phyloP scores from a whole-genome alignment of 2,797 vertebrate genomes.

The Esox lucius region DNA sequence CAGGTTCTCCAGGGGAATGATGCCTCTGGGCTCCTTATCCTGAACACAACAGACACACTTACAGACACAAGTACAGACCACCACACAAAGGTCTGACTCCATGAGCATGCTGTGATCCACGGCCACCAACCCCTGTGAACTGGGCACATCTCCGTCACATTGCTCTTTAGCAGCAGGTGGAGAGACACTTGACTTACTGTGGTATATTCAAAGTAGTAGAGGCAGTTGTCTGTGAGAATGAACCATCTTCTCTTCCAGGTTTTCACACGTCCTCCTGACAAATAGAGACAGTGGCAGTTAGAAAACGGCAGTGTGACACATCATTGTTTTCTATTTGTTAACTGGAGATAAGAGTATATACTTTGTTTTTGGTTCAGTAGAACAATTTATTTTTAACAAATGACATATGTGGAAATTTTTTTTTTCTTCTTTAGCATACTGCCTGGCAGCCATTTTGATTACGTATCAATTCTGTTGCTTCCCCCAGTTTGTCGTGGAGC shows the following conservation, averaged over 20 bases:
- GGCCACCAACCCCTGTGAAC: neutral
- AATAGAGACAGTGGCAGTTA: neutral
- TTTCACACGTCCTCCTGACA: slow-evolving; percentile 93
- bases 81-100: neutral
- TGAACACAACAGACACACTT: slow-evolving; percentile 54
- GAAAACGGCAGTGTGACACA: neutral
- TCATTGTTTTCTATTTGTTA: no score
- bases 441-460: neutral
- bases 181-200: slow-evolving; percentile 79
- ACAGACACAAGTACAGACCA: slow-evolving; percentile 2
- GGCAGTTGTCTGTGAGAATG: slow-evolving; percentile 96
- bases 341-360: no score
- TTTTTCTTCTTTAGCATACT: neutral
- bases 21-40: slow-evolving; percentile 94
- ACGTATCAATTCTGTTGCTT: neutral
- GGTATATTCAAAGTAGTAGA: slow-evolving; percentile 98
- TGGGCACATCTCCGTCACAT: neutral
- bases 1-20: slow-evolving; percentile 92
- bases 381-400: neutral
- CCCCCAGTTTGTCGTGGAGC: neutral
- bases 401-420: neutral
- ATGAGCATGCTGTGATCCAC: neutral
- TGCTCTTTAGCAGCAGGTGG: neutral
- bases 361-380: no score
- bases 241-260: slow-evolving; percentile 99